These are phyloP conservation scores for Drosophila stalkeri DNA, from an alignment of 2,888 invertebrate species.

Conservation along the genomic window DNA sequence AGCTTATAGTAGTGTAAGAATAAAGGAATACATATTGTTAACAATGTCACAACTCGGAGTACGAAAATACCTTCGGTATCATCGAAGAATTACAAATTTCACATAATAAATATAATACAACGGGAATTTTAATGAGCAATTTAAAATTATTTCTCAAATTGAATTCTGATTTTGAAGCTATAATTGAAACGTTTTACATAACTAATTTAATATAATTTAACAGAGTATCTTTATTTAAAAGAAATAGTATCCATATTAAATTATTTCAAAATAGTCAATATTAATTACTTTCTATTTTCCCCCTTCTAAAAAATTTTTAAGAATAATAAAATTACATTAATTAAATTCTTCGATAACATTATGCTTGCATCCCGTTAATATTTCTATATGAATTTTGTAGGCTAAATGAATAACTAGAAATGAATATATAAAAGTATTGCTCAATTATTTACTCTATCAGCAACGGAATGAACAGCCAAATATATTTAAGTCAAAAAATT, in stretches of 20 bases:
- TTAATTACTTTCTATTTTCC: neutral
- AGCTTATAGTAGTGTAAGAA: constrained; percentile 56
- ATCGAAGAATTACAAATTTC: constrained; percentile 48
- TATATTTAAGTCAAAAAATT: constrained; percentile 34
- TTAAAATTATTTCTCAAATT: neutral
- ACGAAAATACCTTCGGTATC: constrained; percentile 47
- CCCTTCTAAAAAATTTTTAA: neutral
- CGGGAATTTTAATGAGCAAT: neutral
- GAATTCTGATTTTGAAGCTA: neutral
- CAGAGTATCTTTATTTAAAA: neutral
- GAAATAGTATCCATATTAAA: neutral
- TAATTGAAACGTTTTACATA: neutral
- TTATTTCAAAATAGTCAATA: neutral
- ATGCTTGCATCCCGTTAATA: neutral
- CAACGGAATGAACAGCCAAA: constrained; percentile 39
- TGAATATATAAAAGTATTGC: constrained; percentile 50
- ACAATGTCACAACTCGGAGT: constrained; percentile 38
- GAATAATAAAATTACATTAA: neutral
- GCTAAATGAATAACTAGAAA: constrained; percentile 10
- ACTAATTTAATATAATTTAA: neutral
- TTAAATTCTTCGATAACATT: neutral
- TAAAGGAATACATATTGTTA: constrained; percentile 34
- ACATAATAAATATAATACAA: constrained; percentile 18
- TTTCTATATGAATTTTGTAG: constrained; percentile 31
- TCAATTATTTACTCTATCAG: constrained; percentile 44